These are phyloP conservation scores for Caloenas nicobarica DNA, from an alignment of 2,113 vertebrate genomes.

Conservation along the genomic window DNA sequence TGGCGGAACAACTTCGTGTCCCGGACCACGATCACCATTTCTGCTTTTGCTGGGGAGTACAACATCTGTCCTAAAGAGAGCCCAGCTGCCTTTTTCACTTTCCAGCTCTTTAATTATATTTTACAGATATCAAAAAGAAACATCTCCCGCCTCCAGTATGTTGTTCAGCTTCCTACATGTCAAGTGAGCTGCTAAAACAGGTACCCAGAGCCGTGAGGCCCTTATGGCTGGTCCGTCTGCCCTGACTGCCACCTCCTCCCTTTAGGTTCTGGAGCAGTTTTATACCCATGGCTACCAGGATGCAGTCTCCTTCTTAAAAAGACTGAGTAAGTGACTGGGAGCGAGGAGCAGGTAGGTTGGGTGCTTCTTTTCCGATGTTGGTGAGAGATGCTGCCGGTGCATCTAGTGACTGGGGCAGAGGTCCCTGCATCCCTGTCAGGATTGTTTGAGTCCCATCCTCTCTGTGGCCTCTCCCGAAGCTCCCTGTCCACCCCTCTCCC, in stretches of 20 bases:
- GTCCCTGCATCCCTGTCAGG: not conserved
- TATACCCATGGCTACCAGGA: constrained; percentile 39
- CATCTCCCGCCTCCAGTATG: constrained; percentile 1
- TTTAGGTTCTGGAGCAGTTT: not conserved
- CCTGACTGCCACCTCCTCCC: not conserved
- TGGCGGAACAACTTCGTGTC: constrained; percentile 46
- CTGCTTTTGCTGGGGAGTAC: constrained; percentile 73
- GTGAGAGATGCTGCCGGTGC: not conserved
- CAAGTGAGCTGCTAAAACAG: constrained; percentile 62
- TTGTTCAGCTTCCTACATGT: constrained; percentile 5
- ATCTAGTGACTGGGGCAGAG: not conserved
- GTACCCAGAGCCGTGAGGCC: not conserved
- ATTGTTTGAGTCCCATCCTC: not conserved
- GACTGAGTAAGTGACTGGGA: constrained; percentile 13
- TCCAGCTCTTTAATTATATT: constrained; percentile 48
- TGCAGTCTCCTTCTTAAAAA: not conserved
- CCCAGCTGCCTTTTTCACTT: constrained; percentile 6
- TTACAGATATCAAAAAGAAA: constrained; percentile 73
- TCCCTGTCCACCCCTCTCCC: not conserved
- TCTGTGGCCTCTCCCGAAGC: not conserved
- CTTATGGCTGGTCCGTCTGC: not conserved
- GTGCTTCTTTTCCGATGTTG: rapidly evolving
- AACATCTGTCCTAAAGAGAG: constrained; percentile 79
- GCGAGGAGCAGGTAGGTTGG: not conserved
- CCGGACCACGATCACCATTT: constrained; percentile 71